phyloP scores from a whole-genome alignment of 2,797 vertebrate genomes.

The Botia almorhae region DNA sequence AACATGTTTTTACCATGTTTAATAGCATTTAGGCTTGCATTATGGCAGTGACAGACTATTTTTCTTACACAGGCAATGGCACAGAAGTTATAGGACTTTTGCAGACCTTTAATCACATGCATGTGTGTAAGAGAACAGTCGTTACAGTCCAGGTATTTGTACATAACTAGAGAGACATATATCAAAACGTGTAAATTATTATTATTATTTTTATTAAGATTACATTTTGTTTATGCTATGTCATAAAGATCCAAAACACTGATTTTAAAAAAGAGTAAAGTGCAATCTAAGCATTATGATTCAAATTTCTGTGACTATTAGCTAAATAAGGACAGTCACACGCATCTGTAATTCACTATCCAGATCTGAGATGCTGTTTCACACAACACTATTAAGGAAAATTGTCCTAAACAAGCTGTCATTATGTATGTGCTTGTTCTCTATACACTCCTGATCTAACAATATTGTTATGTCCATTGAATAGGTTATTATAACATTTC shows the following conservation, averaged over 20 bases:
- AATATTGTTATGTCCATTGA: slow-evolving; percentile 60
- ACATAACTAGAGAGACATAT: background rate
- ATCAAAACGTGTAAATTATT: slow-evolving; percentile 39
- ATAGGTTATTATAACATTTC: slow-evolving; percentile 61
- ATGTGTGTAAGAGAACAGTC: background rate
- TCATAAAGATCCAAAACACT: slow-evolving; percentile 41
- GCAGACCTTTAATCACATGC: background rate
- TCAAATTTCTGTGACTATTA: slow-evolving; percentile 55
- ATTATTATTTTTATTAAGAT: slow-evolving; percentile 43
- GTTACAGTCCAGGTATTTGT: background rate
- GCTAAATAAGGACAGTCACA: slow-evolving; percentile 43
- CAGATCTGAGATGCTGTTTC: slow-evolving; percentile 41
- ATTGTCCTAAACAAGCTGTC: slow-evolving; percentile 58
- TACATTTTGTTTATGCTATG: background rate
- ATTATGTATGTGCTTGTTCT: slow-evolving; percentile 58
- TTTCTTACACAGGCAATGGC: too few species aligned
- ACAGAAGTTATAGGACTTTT: background rate
- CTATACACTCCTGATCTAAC: slow-evolving; percentile 50
- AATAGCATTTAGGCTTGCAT: too few species aligned
- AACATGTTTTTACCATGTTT: too few species aligned
- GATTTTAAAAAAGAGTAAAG: slow-evolving; percentile 29
- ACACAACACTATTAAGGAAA: slow-evolving; percentile 59
- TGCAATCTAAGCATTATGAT: slow-evolving; percentile 53
- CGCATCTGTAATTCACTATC: slow-evolving; percentile 34
- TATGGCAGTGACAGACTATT: background rate